Conservation (phyloP, 2,797 vertebrate genomes). For the Oryzias sinensis region DNA sequence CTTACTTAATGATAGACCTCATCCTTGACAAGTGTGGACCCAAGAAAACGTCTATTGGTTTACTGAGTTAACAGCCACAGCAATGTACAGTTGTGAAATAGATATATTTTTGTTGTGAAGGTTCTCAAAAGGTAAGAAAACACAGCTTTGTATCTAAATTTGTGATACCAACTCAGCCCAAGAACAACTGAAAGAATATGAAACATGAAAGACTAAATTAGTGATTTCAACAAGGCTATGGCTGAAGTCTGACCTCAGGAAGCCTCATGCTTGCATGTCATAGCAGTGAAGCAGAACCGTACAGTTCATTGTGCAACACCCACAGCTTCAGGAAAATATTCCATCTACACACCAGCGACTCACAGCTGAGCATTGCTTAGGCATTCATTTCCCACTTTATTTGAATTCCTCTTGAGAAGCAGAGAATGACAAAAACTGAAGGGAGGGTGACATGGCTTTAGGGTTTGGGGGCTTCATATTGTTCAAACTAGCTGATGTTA, state of each 20-base stretch:
- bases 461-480: too few species aligned
- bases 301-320: conserved; percentile 45
- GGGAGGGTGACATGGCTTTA: too few species aligned
- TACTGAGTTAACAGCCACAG: conserved; percentile 34
- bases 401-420: conserved; percentile 5
- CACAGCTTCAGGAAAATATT: conserved; percentile 52
- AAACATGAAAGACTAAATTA: conserved; percentile 47
- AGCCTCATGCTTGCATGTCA: conserved; percentile 34
- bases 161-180: conserved; percentile 16
- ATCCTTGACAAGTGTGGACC: conserved; percentile 47
- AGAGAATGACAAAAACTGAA: too few species aligned
- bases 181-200: conserved; percentile 41
- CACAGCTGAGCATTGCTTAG: background rate
- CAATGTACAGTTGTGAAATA: conserved; percentile 55
- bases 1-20: conserved; percentile 65
- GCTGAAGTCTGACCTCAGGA: conserved; percentile 50
- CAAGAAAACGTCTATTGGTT: conserved; percentile 42
- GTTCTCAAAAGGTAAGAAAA: conserved; percentile 15
- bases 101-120: conserved; percentile 32
- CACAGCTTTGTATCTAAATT: conserved; percentile 23
- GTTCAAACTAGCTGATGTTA: too few species aligned
- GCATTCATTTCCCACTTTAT: conserved; percentile 11
- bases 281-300: conserved; percentile 31
- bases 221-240: conserved; percentile 36
- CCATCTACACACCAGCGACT: conserved; percentile 27